A percentile compares a stretch with the other conserved stretches of the same genome.
These are phyloP conservation scores for Mesoclemmys tuberculata DNA, from an alignment of 2,113 vertebrate genomes.

Conservation along the genomic window DNA sequence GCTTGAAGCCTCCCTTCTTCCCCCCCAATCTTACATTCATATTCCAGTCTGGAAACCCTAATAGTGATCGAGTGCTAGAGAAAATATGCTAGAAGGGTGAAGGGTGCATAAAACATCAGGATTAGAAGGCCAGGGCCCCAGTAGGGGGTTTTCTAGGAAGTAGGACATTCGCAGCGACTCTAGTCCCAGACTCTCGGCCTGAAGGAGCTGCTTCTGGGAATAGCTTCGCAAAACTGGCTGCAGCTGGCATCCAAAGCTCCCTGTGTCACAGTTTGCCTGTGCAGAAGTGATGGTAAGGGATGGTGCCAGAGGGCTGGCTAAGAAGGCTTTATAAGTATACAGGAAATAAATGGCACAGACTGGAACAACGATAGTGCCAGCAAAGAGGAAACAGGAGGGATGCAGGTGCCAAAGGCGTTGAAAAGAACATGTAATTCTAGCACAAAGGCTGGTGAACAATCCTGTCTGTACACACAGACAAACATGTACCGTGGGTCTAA, in stretches of 20 bases:
- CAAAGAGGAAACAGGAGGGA: not conserved
- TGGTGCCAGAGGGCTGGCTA: not conserved
- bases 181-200: not conserved
- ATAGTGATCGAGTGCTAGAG: not conserved
- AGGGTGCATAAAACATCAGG: not conserved
- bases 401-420: not conserved
- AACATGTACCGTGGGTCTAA: not conserved
- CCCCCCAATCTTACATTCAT: not conserved
- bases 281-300: not conserved
- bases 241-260: not conserved
- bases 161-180: not conserved
- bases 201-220: not conserved
- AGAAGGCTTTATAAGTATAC: not conserved
- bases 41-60: not conserved
- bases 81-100: not conserved
- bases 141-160: not conserved
- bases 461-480: not conserved
- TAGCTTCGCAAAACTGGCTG: not conserved
- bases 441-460: not conserved
- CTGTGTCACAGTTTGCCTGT: not conserved
- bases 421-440: slow-evolving; percentile 7
- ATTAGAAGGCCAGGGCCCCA: not conserved
- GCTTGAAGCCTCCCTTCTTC: not conserved
- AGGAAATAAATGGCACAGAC: not conserved
- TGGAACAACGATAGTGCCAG: not conserved